phyloP scores from a whole-genome alignment of 2,113 vertebrate genomes.

The Bujurquina vittata region DNA sequence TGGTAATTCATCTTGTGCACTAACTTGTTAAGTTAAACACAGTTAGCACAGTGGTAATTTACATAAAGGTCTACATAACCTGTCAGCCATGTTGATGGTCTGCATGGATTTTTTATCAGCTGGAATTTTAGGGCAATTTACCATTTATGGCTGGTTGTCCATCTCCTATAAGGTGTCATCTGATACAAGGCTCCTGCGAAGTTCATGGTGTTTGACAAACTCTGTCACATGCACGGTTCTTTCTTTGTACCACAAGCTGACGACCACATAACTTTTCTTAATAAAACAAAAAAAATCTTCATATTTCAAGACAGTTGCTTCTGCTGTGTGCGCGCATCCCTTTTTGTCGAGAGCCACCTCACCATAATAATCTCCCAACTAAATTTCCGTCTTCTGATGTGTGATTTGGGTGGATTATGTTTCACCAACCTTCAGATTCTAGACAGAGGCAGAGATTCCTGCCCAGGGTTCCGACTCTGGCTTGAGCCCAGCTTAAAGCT shows the following conservation, averaged over 20 bases:
- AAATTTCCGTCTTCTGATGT: neutral
- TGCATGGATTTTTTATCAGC: neutral
- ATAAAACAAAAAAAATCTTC: neutral
- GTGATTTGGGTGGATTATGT: neutral
- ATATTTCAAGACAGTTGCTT: neutral
- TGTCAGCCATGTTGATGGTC: too few species aligned
- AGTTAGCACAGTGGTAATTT: neutral
- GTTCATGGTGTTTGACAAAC: neutral
- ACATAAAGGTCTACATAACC: neutral
- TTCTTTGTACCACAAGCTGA: neutral
- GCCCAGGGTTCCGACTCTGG: conserved; percentile 24
- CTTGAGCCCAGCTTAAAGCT: conserved; percentile 27
- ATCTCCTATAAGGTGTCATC: too few species aligned
- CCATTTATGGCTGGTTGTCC: too few species aligned
- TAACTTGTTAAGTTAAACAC: too few species aligned
- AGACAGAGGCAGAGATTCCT: neutral
- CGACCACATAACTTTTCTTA: neutral
- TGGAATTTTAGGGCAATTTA: neutral
- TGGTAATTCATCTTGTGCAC: neutral
- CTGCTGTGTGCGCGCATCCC: neutral
- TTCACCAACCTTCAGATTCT: neutral
- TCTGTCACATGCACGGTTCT: neutral
- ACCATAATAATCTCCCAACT: neutral
- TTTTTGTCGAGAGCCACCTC: neutral
- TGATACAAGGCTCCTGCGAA: too few species aligned